Percentiles rank a stretch among this genome's conserved stretches.
These are phyloP conservation scores for Cottoperca gobio DNA, from an alignment of 2,797 vertebrate genomes.

Conservation along the genomic window DNA sequence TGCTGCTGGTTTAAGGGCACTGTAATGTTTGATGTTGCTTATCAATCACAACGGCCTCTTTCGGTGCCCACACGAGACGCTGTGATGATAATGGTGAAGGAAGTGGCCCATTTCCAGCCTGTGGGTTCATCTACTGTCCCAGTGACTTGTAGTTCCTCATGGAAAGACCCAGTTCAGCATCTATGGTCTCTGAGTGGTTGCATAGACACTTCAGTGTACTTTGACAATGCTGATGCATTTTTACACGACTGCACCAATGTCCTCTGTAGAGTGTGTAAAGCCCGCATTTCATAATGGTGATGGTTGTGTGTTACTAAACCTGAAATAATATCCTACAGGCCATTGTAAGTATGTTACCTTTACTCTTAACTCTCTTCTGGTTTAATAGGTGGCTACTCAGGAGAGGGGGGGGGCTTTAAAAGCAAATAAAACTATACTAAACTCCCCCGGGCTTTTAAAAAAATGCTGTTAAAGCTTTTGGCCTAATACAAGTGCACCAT, in stretches of 20 bases:
- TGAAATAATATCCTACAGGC: conserved; percentile 34
- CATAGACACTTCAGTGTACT: conserved; percentile 42
- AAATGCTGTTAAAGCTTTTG: conserved; percentile 66
- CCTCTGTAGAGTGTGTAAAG: conserved; percentile 22
- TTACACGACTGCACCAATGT: conserved; percentile 47
- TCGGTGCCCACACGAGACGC: conserved; percentile 23
- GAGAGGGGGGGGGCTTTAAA: conserved; percentile 47
- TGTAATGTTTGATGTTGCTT: conserved; percentile 27
- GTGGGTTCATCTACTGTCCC: conserved; percentile 43
- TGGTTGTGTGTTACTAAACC: conserved; percentile 24
- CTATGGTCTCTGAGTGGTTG: conserved; percentile 49
- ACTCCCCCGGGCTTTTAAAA: conserved; percentile 62
- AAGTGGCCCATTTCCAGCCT: conserved; percentile 65
- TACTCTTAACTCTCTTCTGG: conserved; percentile 21
- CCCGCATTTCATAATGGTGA: conserved; percentile 36
- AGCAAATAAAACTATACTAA: conserved; percentile 63
- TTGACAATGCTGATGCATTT: conserved; percentile 63
- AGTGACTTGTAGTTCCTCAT: conserved; percentile 53
- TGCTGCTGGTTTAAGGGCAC: conserved; percentile 28
- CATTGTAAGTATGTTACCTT: conserved; percentile 24
- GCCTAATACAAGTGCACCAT: conserved; percentile 41
- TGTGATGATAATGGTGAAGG: conserved; percentile 56
- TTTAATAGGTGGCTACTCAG: conserved; percentile 47
- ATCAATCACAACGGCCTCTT: conserved; percentile 46
- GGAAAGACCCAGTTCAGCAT: conserved; percentile 42